These are phyloP conservation scores for Chanos chanos DNA, from an alignment of 2,797 vertebrate genomes.

Conservation along the genomic window DNA sequence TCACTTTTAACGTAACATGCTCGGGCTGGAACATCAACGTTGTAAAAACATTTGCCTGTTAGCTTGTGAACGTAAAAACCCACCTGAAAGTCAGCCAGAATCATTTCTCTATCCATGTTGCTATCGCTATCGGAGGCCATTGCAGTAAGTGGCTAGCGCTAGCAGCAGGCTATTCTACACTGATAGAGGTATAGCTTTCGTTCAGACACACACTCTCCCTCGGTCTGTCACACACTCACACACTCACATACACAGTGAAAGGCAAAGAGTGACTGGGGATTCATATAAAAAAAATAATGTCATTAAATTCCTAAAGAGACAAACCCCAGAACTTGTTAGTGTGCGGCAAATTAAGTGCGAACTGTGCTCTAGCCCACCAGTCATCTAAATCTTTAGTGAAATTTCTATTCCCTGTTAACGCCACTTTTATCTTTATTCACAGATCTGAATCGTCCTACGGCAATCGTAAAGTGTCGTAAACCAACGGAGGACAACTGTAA, in stretches of 20 bases:
- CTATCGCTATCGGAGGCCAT: constrained; percentile 90
- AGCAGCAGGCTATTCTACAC: constrained; percentile 49
- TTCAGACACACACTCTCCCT: constrained; percentile 57
- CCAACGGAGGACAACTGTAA: constrained; percentile 1
- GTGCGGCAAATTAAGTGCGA: constrained; percentile 23
- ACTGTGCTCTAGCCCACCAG: constrained; percentile 33
- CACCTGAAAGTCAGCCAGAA: constrained; percentile 98
- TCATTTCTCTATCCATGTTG: constrained; percentile 99
- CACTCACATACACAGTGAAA: constrained; percentile 43
- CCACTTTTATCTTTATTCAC: constrained; percentile 69
- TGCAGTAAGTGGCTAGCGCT: constrained; percentile 76
- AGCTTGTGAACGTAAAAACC: constrained; percentile 42
- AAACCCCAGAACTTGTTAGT: constrained; percentile 25
- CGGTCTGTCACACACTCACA: constrained; percentile 41
- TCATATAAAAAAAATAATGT: constrained; percentile 38
- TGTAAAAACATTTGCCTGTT: neutral
- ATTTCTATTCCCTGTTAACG: constrained; percentile 52
- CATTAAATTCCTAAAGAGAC: constrained; percentile 39
- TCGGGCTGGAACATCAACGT: no score
- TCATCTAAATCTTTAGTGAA: constrained; percentile 39
- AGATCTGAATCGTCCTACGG: constrained; percentile 63
- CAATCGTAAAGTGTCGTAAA: constrained; percentile 63
- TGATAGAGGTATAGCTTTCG: constrained; percentile 57
- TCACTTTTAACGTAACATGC: no score
- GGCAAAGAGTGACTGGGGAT: constrained; percentile 44